Evolutionary conservation across 2,113 vertebrate species (phyloP).

Genomic region (Mesitornis unicolor): DNA sequence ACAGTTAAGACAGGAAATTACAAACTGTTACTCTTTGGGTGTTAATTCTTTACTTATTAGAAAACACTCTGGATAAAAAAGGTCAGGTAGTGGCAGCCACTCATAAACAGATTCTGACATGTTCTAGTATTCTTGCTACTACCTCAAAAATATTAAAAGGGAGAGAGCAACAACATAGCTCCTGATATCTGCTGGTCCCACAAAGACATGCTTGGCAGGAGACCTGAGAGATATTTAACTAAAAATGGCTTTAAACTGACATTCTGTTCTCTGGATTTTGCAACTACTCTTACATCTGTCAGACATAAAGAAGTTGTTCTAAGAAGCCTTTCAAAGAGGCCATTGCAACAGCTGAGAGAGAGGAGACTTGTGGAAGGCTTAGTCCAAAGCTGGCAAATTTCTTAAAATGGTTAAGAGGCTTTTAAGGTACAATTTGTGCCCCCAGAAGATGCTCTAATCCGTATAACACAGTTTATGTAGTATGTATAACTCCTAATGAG

Average conservation of each 20-base stretch:
- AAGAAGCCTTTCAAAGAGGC: not conserved
- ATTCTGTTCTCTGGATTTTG: not conserved
- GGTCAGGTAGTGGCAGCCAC: not conserved
- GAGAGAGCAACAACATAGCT: not conserved
- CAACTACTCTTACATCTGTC: not conserved
- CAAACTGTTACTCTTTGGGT: not conserved
- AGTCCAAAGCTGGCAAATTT: not conserved
- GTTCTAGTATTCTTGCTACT: not conserved
- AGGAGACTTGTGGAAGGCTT: not conserved
- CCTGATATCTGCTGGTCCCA: not conserved
- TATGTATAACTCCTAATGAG: not conserved
- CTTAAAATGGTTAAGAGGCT: not conserved
- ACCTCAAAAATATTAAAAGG: not conserved
- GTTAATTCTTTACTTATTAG: conserved; percentile 35
- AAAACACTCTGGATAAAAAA: conserved; percentile 1
- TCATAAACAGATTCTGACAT: conserved; percentile 2
- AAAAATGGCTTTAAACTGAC: not conserved
- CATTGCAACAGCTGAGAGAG: not conserved
- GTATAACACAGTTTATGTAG: not conserved
- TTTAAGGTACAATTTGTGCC: not conserved
- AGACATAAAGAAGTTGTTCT: not conserved
- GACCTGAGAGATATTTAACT: not conserved
- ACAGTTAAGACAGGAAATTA: conserved; percentile 37
- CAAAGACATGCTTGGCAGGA: not conserved
- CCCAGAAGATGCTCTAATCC: not conserved